Conservation (phyloP, 2,888 invertebrate species). For the Adelphocoris suturalis region DNA sequence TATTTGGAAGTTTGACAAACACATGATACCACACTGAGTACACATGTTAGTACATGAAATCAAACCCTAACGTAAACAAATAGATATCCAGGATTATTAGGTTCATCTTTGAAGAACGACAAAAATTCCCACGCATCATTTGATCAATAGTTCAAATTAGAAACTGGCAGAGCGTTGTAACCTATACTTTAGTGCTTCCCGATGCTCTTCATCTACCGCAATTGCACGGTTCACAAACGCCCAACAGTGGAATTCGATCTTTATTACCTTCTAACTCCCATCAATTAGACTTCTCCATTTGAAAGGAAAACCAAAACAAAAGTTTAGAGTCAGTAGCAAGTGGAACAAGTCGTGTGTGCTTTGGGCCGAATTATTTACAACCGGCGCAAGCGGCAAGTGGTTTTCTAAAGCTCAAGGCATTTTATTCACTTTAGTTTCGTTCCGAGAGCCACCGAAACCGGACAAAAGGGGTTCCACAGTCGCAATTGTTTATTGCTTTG, state of each 20-base stretch:
- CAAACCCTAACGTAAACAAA: no score
- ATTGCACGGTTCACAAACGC: neutral
- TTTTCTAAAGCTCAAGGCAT: conserved; percentile 67
- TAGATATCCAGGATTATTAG: no score
- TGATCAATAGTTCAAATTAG: no score
- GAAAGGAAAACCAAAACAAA: conserved; percentile 56
- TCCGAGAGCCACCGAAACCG: conserved; percentile 42
- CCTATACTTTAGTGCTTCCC: no score
- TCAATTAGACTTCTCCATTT: conserved; percentile 32
- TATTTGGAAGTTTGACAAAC: no score
- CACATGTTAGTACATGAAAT: no score
- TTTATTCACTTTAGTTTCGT: conserved; percentile 71
- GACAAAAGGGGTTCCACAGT: conserved; percentile 63
- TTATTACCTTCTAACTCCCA: conserved; percentile 27
- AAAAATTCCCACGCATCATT: no score
- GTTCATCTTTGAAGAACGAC: no score
- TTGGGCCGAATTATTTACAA: conserved; percentile 63
- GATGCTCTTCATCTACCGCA: neutral
- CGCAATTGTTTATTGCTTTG: conserved; percentile 72
- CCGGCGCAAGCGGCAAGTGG: conserved; percentile 50
- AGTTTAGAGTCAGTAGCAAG: conserved; percentile 48
- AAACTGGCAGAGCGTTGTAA: no score
- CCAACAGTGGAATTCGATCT: conserved; percentile 25
- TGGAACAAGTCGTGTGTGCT: conserved; percentile 62
- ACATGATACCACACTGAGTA: no score